These are phyloP conservation scores for Ceuthmochares aereus DNA, from an alignment of 2,113 vertebrate species.

Conservation along the genomic window DNA sequence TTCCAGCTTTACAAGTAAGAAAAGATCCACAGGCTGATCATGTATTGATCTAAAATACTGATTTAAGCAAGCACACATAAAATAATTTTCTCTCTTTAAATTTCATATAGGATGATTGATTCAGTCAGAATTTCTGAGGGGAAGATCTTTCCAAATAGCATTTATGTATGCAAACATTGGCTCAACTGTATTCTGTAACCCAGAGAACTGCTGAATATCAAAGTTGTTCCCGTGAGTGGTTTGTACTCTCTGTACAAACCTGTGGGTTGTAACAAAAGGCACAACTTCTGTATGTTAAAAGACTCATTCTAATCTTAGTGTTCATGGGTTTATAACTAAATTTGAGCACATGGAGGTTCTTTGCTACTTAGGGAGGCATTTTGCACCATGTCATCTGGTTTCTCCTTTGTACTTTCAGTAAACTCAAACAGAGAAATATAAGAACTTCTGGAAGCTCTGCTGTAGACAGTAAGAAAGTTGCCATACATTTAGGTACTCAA, in stretches of 20 bases:
- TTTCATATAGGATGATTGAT: background rate
- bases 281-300: background rate
- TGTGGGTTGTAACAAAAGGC: background rate
- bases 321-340: background rate
- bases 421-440: background rate
- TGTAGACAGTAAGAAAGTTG: background rate
- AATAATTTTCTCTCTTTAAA: background rate
- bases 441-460: background rate
- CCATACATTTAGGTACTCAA: background rate
- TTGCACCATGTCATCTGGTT: background rate
- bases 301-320: background rate
- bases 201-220: background rate
- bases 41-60: conserved; percentile 13
- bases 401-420: background rate
- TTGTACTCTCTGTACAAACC: background rate
- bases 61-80: background rate
- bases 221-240: background rate
- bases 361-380: background rate
- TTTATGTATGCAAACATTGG: background rate
- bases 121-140: background rate
- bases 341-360: rapidly evolving
- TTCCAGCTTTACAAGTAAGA: background rate
- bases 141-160: background rate
- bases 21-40: background rate
- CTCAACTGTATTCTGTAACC: background rate